Conservation (phyloP, 2,797 vertebrate genomes). For the Prionace glauca region DNA sequence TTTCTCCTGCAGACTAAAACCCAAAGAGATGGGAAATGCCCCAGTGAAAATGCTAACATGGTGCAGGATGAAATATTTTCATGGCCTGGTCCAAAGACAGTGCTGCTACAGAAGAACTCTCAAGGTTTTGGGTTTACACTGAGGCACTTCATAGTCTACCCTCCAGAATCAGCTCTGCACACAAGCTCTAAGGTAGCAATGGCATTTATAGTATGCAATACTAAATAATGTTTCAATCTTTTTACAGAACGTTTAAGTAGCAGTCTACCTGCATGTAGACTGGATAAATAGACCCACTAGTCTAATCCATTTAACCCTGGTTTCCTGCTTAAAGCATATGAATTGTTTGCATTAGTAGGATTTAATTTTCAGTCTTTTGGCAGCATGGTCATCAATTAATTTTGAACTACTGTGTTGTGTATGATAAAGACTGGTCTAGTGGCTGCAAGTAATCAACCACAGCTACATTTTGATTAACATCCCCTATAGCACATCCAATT, state of each 20-base stretch:
- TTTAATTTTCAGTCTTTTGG: background rate
- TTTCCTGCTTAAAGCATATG: background rate
- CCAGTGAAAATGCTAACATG: constrained; percentile 67
- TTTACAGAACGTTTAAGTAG: background rate
- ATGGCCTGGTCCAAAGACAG: constrained; percentile 78
- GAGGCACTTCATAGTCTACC: constrained; percentile 96
- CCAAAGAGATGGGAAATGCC: constrained; percentile 75
- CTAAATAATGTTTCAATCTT: background rate
- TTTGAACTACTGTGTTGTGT: background rate
- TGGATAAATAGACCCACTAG: background rate
- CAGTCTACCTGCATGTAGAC: background rate
- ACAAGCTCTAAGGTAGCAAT: constrained; percentile 69
- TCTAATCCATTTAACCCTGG: background rate
- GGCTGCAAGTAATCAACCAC: background rate
- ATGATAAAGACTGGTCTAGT: background rate
- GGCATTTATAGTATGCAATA: background rate
- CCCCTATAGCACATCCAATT: too few relatives aligned
- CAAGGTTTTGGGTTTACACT: constrained; percentile 94
- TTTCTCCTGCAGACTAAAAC: constrained; percentile 58
- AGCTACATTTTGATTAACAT: background rate
- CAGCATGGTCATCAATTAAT: background rate
- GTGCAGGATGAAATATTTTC: constrained; percentile 62
- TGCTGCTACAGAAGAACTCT: constrained; percentile 79
- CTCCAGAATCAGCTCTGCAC: constrained; percentile 82
- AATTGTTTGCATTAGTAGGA: background rate